phyloP scores from a whole-genome alignment of 2,888 invertebrate genomes.

The Drosophila anomelani region DNA sequence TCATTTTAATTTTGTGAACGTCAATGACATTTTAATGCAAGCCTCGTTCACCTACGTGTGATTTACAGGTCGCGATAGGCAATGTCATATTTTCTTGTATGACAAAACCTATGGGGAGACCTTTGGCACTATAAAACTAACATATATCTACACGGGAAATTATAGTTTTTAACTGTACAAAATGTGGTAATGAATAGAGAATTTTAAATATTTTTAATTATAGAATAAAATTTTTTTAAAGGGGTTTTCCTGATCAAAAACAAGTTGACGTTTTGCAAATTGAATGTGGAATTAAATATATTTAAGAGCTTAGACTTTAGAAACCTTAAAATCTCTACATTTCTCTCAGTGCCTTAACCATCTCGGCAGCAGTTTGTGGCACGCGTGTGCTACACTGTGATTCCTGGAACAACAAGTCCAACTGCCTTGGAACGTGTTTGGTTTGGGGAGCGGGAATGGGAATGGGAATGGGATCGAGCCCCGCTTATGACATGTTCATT shows the following conservation, averaged over 20 bases:
- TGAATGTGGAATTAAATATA: too few relatives aligned
- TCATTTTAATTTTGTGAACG: slow-evolving; percentile 57
- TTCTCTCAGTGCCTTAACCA: slow-evolving; percentile 6
- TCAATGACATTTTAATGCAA: slow-evolving; percentile 57
- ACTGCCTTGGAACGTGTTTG: slow-evolving; percentile 68
- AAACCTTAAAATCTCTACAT: not conserved
- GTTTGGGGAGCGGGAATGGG: slow-evolving; percentile 24
- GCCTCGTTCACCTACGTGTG: slow-evolving; percentile 58
- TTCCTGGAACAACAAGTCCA: slow-evolving; percentile 71
- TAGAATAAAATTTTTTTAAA: too few relatives aligned
- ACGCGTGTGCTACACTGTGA: slow-evolving; percentile 73
- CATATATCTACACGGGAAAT: not conserved
- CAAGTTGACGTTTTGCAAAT: too few relatives aligned
- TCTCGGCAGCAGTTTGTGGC: slow-evolving; percentile 25
- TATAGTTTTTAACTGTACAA: not conserved
- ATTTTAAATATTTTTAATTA: not conserved
- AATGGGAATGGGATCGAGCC: slow-evolving; percentile 36
- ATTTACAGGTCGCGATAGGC: slow-evolving; percentile 56
- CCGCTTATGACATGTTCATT: slow-evolving; percentile 75
- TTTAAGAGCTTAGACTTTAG: too few relatives aligned
- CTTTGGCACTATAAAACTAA: not conserved
- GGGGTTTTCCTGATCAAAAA: too few relatives aligned
- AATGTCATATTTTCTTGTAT: slow-evolving; percentile 56
- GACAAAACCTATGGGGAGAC: not conserved
- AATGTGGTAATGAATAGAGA: rapidly evolving